Base-by-base conservation (phyloP, 2,113 vertebrate species). In the Tylochromis polylepis region DNA sequence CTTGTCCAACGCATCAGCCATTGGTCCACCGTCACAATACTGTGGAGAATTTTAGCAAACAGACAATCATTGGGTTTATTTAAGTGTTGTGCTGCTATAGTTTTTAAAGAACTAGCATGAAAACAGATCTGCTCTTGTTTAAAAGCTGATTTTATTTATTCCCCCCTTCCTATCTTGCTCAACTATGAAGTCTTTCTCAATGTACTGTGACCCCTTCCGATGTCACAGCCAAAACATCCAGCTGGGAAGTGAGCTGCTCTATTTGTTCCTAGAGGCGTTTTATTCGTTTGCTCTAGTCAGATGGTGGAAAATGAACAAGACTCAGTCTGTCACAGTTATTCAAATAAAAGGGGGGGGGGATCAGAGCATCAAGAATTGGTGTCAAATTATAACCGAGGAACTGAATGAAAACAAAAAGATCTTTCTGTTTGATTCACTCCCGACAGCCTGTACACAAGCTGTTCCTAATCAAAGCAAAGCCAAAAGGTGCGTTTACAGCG, bases 221-320 rank as follows among this genome's bases (percentile, higher is more conserved):
- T 91, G 85, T 92, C 91, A 79, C 31, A 41, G 85, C 83, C 65
- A 62, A 90, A 92, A 89, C 90, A 88, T 91, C 92, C 90, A 88
- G 91, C 93, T 90, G 93, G 87, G 93, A 90, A 87, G 82, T 24
- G 88, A 91, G 91, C 80, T 4, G 46, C 83, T 82, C 67, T 41
- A 5, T 87, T 88, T 88, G 85, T 88, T 92, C 86, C 82, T 65
- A 18, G 24, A 84, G 82, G 84, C 53, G 14, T 86, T 20, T 85
- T 67, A 24, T 79, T 84, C 38, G 3, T 85, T 91, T 87, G 49
- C 84, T 62, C 79, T 89, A 65, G 72, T 91, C 81, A 84, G 75
- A 67, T 59, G 78, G 65, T 88, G 87, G 87, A 85, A 90, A 91
- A 84, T 56, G 43, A 91, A 88, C 84, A 89, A 49, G 83, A 57